phyloP scores from a whole-genome alignment of 2,113 vertebrate genomes.

The Plestiodon gilberti region DNA sequence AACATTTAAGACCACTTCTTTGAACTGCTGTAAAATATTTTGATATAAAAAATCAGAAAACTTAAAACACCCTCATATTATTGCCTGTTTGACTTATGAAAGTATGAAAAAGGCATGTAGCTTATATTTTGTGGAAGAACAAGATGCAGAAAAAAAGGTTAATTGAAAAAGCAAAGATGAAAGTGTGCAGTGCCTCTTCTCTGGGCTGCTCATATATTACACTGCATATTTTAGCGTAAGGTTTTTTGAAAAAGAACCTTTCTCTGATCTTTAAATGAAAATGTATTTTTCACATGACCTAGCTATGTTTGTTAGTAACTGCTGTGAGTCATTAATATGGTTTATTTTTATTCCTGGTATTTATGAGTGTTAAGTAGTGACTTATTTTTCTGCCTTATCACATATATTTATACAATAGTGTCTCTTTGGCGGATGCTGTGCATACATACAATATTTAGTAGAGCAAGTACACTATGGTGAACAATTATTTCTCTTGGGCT shows the following conservation, averaged over 20 bases:
- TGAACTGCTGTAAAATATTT: too few species aligned
- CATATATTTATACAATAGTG: not conserved
- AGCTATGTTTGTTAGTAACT: not conserved
- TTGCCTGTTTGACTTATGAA: not conserved
- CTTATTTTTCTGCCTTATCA: slow-evolving; percentile 21
- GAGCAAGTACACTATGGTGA: not conserved
- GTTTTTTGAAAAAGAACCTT: not conserved
- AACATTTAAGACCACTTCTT: too few species aligned
- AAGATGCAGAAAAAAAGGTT: not conserved
- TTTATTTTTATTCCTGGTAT: not conserved
- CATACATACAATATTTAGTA: not conserved
- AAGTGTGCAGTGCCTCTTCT: not conserved
- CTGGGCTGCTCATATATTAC: not conserved
- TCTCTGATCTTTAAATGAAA: not conserved
- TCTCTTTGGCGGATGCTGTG: not conserved
- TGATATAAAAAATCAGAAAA: too few species aligned
- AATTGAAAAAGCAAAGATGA: not conserved
- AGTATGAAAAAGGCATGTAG: not conserved
- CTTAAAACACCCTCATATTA: too few species aligned
- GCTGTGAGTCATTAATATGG: not conserved
- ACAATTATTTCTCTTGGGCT: not conserved
- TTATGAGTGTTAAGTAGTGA: not conserved
- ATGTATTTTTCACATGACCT: not conserved
- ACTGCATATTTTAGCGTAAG: not conserved
- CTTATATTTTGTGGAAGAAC: not conserved